Evolutionary conservation across 2,797 vertebrate genomes (phyloP).

Genomic region (Rhadinocentrus ornatus): DNA sequence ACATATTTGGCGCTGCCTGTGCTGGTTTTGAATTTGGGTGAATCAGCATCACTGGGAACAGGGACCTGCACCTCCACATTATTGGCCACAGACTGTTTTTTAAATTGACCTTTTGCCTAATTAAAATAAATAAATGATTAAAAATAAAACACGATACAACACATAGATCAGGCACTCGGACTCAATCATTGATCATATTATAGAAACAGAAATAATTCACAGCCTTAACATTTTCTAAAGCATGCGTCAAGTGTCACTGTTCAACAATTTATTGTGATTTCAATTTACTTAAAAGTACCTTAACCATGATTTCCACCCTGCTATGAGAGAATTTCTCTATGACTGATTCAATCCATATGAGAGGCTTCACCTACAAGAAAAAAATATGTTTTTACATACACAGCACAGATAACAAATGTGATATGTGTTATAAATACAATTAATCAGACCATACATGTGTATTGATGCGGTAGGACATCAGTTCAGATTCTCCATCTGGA

Average conservation of each 20-base stretch:
- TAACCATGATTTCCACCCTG: slow-evolving; percentile 95
- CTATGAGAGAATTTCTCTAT: slow-evolving; percentile 97
- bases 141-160: not conserved
- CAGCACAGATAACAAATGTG: not conserved
- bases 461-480: slow-evolving; percentile 95
- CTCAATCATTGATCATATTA: not conserved
- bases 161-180: not conserved
- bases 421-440: slow-evolving; percentile 4
- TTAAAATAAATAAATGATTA: no score
- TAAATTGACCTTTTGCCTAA: slow-evolving; percentile 96
- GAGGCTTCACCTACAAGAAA: slow-evolving; percentile 87
- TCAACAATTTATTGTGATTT: not conserved
- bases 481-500: slow-evolving; percentile 92
- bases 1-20: slow-evolving; percentile 90
- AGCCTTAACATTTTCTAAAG: slow-evolving; percentile 1
- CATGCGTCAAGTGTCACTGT: not conserved
- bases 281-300: slow-evolving; percentile 77
- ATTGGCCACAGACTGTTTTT: slow-evolving; percentile 96
- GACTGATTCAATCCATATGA: slow-evolving; percentile 96
- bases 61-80: slow-evolving; percentile 93
- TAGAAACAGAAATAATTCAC: not conserved
- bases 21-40: slow-evolving; percentile 94
- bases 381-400: not conserved
- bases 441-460: slow-evolving; percentile 83
- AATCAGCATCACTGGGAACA: slow-evolving; percentile 94